Evolutionary conservation across 2,797 vertebrate species (phyloP), one percentile per base, ranked within the genome.

Genomic region (Orientallactaga sibirica): DNA sequence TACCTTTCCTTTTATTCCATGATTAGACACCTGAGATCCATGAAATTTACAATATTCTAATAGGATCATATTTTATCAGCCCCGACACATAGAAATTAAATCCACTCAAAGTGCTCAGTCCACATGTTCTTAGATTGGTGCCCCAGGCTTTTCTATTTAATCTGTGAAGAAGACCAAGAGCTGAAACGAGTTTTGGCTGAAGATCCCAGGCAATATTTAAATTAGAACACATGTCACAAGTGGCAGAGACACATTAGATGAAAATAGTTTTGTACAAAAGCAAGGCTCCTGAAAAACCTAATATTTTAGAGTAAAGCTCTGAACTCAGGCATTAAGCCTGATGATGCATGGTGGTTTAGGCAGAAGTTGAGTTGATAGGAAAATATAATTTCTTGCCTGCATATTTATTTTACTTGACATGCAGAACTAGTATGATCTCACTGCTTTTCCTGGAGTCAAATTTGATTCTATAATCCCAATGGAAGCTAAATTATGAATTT

Each of bases 401-500:
- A 10, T 27, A 24, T 64, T 94, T 58, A 64, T 86, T 90, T 91
- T 12, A 41, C 58, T 88, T 8, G 91, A 41, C 12, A 27, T 55
- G 55, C 8, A 66, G 19, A 78, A 73, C 22, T 66, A 48, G 55
- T 67, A n/a, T 61, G 83, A 74, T 25, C 12, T 82, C 55, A 27
- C 0, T 71, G 58, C 71, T 67, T 67, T 91, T 85, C 14, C 25
- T 93, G 77, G n/a, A 80, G 48, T 75, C 62, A 85, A 90, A 24
- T 7, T 48, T 76, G 19, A 79, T 74, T 89, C 27, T 67, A 10
- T 89, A 73, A 85, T 82, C 27, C 15, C 37, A 88, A 91, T 67
- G 75, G 75, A 87, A 90, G 66, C 20, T 78, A 78, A 90, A 64
- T 58, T 91, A 71, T 82, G 95, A 55, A 79, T 86, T 88, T 96